Evolutionary conservation across 1,140 invertebrate species (phyloP), one percentile per base, ranked within the genome.

Genomic region (Eueides isabella): DNA sequence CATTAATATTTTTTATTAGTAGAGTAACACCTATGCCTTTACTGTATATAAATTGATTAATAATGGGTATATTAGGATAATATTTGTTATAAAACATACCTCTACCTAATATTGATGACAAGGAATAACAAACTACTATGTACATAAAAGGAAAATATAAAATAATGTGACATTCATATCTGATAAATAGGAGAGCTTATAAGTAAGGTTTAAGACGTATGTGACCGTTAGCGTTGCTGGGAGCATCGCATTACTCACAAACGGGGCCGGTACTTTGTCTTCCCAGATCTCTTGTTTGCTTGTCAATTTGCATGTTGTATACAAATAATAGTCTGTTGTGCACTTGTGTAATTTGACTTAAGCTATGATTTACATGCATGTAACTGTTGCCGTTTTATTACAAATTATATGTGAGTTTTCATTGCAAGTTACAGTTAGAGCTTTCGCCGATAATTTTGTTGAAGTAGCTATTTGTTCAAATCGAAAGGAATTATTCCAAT

Each of bases 241-340:
- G 19, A 55, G 16, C 66, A 19, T 67, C 9, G 66, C 67, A 68
- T 68, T 68, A 61, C 44, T 68, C 44, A 68, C 41, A n/a, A 68
- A 55, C 30, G 23, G 14, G 44, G 55, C 12, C 23, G 14, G 48
- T 16, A 68, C 30, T 68, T 61, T 28, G 48, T 68, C 29, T 68
- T 68, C 55, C 48, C 0, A 55, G 48, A 55, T 55, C 48, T 55
- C 48, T 55, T 55, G 48, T 55, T 55, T 55, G 9, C 48, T 55
- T 55, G 48, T 55, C 48, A 55, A 55, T 55, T 55, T 55, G 48
- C 48, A 55, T 55, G 19, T 55, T 55, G 48, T 55, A 7, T 55
- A 55, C 7, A 12, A 55, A 55, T 55, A 55, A 55, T 55, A 55
- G 19, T 55, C 48, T 55, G 48, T 19, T 55, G 48, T 23, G 9